Percentiles rank a stretch among this genome's conserved stretches.
Conservation (phyloP, 2,113 vertebrate genomes). For the Coturnix japonica region DNA sequence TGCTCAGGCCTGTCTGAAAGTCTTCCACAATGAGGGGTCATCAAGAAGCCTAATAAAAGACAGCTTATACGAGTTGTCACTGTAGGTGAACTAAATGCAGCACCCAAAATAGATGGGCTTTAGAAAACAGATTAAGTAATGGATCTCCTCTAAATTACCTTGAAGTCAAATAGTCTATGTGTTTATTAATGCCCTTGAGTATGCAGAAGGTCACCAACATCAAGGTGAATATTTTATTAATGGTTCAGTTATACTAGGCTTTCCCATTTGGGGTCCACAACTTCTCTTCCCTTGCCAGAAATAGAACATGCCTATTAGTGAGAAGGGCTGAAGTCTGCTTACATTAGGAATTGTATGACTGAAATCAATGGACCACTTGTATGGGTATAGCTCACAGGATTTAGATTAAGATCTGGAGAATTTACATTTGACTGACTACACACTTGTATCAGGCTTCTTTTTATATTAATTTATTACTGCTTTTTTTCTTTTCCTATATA, state of each 20-base stretch:
- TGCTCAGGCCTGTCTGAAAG: slow-evolving; percentile 10
- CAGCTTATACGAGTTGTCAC: background rate
- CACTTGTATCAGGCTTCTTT: background rate
- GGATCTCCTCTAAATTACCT: slow-evolving; percentile 2
- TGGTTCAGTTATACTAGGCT: background rate
- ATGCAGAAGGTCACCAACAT: background rate
- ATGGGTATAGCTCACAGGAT: background rate
- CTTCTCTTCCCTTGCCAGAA: slow-evolving; percentile 5
- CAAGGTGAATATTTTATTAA: slow-evolving; percentile 16
- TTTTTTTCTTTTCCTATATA: background rate
- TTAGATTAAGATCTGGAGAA: background rate
- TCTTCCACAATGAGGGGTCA: background rate
- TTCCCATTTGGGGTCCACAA: background rate
- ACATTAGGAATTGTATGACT: background rate
- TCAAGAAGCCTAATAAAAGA: background rate
- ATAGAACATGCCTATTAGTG: background rate
- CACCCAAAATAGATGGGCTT: background rate
- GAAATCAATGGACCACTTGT: background rate
- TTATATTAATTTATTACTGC: slow-evolving; percentile 2
- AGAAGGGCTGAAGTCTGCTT: background rate
- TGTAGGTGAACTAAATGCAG: background rate
- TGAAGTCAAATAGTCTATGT: background rate
- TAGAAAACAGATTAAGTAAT: slow-evolving; percentile 41
- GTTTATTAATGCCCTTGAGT: slow-evolving; percentile 13
- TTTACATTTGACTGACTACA: background rate